A percentile compares a stretch with the other conserved stretches of the same genome.
Conservation (phyloP, 2,888 invertebrate species). For the Odontocolon sp. region DNA sequence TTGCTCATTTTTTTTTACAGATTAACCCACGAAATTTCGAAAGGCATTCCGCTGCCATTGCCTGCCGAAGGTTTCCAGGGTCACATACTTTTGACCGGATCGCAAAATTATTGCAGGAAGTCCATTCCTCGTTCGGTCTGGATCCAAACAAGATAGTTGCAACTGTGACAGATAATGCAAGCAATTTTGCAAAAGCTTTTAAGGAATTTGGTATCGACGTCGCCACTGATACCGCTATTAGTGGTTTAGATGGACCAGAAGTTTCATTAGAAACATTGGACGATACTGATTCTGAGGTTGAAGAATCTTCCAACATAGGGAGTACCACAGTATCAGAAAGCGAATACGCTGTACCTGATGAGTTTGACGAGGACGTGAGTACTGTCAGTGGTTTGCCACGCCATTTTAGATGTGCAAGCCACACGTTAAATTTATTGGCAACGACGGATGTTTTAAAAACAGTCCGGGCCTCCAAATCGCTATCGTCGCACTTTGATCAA, state of each 20-base stretch:
- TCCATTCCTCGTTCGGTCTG: constrained; percentile 25
- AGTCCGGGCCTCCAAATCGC: not conserved
- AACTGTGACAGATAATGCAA: constrained; percentile 40
- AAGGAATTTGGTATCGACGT: constrained; percentile 7
- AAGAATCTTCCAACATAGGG: not conserved
- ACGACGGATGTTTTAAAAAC: constrained; percentile 11
- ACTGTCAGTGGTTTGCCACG: not conserved
- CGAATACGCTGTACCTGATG: not conserved
- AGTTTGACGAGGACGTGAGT: not conserved
- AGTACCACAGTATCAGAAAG: not conserved
- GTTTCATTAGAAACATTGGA: not conserved
- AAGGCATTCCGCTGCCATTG: constrained; percentile 37
- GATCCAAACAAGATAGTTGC: constrained; percentile 28
- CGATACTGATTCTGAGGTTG: not conserved
- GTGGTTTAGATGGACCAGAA: not conserved
- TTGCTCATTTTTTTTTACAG: constrained; percentile 14
- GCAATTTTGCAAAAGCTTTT: constrained; percentile 38
- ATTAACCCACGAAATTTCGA: constrained; percentile 8
- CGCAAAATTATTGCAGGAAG: constrained; percentile 5
- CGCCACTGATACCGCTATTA: not conserved
- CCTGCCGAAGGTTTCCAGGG: constrained; percentile 41
- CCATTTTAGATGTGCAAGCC: constrained; percentile 30
- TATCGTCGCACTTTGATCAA: not conserved
- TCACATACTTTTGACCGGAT: constrained; percentile 36
- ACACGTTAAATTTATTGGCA: constrained; percentile 27